Evolutionary conservation across 2,113 vertebrate species (phyloP).

Genomic region (Piprites chloris): DNA sequence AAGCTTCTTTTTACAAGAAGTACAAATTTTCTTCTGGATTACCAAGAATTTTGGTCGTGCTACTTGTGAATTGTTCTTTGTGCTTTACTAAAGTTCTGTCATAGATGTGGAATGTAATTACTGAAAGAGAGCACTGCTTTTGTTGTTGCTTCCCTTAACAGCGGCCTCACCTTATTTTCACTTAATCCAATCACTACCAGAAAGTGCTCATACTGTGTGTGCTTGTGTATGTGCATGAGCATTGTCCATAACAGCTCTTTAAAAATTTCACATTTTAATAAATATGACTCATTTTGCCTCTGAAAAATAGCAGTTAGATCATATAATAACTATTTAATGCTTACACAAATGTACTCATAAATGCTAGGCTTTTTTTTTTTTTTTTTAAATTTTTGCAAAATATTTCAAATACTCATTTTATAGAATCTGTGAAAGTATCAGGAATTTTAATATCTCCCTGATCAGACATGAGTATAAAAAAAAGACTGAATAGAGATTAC

Average conservation of each 20-base stretch:
- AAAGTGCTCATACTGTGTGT: neutral
- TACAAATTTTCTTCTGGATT: neutral
- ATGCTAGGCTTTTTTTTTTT: neutral
- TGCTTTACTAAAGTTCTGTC: constrained; percentile 18
- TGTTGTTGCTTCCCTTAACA: constrained; percentile 33
- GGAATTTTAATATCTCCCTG: neutral
- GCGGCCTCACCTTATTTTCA: constrained; percentile 56
- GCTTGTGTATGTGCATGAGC: neutral
- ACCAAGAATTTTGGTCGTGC: neutral
- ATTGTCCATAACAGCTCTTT: neutral
- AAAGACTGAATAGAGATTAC: neutral
- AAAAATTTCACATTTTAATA: neutral
- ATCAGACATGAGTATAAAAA: neutral
- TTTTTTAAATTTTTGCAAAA: neutral
- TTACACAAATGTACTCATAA: neutral
- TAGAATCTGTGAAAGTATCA: neutral
- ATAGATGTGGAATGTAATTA: constrained; percentile 33
- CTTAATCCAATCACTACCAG: constrained; percentile 13
- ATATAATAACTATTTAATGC: neutral
- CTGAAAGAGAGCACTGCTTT: constrained; percentile 21
- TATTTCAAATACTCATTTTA: neutral
- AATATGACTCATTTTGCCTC: neutral
- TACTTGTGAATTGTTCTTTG: constrained; percentile 15
- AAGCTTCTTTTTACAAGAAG: neutral
- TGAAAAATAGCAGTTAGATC: neutral